Base-by-base conservation (phyloP, 2,113 vertebrate species). In the Salvelinus sp. region DNA sequence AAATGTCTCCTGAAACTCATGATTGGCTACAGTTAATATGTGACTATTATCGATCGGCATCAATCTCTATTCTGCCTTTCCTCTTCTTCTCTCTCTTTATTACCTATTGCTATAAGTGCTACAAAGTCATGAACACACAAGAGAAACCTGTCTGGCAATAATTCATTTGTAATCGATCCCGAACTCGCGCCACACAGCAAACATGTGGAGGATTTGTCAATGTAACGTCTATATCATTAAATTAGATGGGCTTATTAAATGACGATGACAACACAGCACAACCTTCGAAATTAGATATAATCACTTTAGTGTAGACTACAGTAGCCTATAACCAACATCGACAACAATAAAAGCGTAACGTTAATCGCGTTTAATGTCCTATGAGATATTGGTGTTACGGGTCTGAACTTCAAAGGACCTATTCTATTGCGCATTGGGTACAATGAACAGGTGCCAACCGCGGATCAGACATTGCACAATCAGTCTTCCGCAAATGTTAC, bases 401-500 rank as follows among this genome's bases (percentile, higher is more conserved):
- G 38, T 69, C 44, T 22, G 22, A 69, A 69, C 68, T 69, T 69
- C 68, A 47, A 47, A 68, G 27, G n/a, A 47, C 18, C 33, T 13
- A 69, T 33, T 20, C 65, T 22, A 65, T 48, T 74, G 73, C 73
- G 64, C 73, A 75, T 47, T 47, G n/a, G 18, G 14, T 22, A 13
- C 9, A 22, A 69, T 67, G 64, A 68, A 67, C 73, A 68, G 73
- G 73, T 75, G 73, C 64, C 64, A 75, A 68, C 22, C 48, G 54
- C 20, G 64, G 48, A 50, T 71, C 44, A 72, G 63, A 38, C 2
- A 12, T 5, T 18, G 12, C 60, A 48, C 23, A 27, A 10, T 44
- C 38, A 44, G 38, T 44, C 9, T 44, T 48, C 44, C 84, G 77
- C 85, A 20, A 85, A 87, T 74, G 80, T 69, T 76, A 76, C 68